Conservation (phyloP, 2,797 vertebrate species). For the Lutjanus argentimaculatus region DNA sequence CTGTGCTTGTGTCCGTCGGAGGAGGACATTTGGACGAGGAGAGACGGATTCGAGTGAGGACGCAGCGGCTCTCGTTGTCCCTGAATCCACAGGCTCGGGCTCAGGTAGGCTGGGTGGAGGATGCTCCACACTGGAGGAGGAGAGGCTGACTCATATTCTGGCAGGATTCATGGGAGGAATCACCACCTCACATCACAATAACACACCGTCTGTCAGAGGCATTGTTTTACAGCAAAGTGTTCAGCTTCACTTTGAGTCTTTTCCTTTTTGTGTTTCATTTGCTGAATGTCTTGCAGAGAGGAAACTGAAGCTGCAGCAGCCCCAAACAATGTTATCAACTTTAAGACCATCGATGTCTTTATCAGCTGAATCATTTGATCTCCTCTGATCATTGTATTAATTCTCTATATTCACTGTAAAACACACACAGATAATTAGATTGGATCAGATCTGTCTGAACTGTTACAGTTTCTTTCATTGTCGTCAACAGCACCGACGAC, state of each 20-base stretch:
- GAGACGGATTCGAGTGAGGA: slow-evolving; percentile 21
- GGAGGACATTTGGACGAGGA: slow-evolving; percentile 25
- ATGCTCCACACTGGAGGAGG: slow-evolving; percentile 67
- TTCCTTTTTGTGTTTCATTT: background rate
- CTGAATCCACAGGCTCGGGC: slow-evolving; percentile 22
- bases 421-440: background rate
- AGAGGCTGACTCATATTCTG: slow-evolving; percentile 35
- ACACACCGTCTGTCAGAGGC: background rate
- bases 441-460: background rate
- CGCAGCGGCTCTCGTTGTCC: slow-evolving; percentile 31
- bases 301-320: slow-evolving; percentile 11
- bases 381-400: rapidly evolving
- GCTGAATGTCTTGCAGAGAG: background rate
- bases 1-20: background rate
- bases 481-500: too few species aligned
- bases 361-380: background rate
- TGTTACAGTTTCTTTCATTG: background rate
- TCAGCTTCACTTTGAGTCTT: background rate
- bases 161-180: background rate
- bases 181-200: background rate
- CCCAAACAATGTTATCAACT: slow-evolving; percentile 23
- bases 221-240: background rate
- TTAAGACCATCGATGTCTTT: background rate
- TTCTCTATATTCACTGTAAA: background rate
- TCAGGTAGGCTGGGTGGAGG: slow-evolving; percentile 76